Base-by-base conservation (phyloP, 2,888 invertebrate genomes). In the Schrankia costaestrigalis region DNA sequence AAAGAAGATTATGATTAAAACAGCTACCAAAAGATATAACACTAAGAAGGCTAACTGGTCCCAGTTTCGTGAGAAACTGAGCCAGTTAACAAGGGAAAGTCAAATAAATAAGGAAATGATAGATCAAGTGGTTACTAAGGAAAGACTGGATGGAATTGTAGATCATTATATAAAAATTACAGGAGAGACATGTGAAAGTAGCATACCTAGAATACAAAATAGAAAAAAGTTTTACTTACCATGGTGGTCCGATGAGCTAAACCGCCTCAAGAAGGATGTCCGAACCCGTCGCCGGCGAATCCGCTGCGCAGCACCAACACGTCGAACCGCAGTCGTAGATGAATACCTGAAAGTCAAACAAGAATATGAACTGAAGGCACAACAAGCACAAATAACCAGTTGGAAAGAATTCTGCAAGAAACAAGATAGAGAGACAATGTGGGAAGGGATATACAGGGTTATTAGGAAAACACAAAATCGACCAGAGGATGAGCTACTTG, bases 11-110 rank as follows among this genome's bases (percentile, higher is more conserved):
- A 8, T 14, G 2, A 30, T 47, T 0, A 6, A 10, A 0, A 24
- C 41, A 1, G 35, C 38, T 1, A 55, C 55, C 0, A 31, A 47
- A 17, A 26, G 7, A 11, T 54, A 34, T 7, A 47, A 50, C 2
- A 47, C 31, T 0, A 49, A 28, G 18, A 54, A 50, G 32, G 49
- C 42, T 4, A 38, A 47, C 9, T 50, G 49, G 49, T 1, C 3
- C 1, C 9, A 29, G 0, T 53, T 53, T 41, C 18, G 11, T 27
- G 31, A 30, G 14, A 34, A 46, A n/a, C n/a, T n/a, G n/a, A n/a
- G n/a, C n/a, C n/a, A n/a, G n/a, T n/a, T n/a, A n/a, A n/a, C n/a
- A n/a, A n/a, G n/a, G n/a, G n/a, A n/a, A n/a, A n/a, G n/a, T n/a
- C n/a, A n/a, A n/a, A n/a, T n/a, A n/a, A n/a, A n/a, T n/a, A n/a